Evolutionary conservation across 2,113 vertebrate species (phyloP).

Genomic region (Daphoenositta chrysoptera): DNA sequence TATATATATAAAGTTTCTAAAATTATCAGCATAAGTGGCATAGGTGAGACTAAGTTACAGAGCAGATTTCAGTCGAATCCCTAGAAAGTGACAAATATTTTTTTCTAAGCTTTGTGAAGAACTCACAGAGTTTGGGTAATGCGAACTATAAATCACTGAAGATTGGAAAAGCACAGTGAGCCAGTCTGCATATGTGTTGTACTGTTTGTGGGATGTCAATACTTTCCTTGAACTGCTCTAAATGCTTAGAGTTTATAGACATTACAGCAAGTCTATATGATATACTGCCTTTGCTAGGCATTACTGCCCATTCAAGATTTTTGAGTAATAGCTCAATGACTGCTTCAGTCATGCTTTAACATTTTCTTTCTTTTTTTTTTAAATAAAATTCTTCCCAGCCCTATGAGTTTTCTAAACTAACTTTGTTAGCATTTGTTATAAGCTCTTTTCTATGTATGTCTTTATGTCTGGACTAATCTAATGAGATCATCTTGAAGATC

Average conservation of each 20-base stretch:
- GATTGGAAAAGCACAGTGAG: background rate
- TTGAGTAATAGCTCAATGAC: background rate
- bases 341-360: background rate
- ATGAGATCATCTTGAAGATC: background rate
- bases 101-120: background rate
- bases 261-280: background rate
- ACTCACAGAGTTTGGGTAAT: background rate
- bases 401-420: background rate
- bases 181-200: background rate
- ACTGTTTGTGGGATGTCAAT: background rate
- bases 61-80: background rate
- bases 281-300: background rate
- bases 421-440: background rate
- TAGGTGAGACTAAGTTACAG: background rate
- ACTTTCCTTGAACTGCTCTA: background rate
- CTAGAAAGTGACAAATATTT: background rate
- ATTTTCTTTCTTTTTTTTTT: background rate
- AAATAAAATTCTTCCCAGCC: background rate
- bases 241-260: background rate
- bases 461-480: background rate
- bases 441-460: background rate
- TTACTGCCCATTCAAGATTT: background rate
- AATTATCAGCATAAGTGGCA: background rate
- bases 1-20: background rate
- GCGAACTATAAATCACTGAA: background rate